Conservation (phyloP, 2,797 vertebrate species). For the Remorina albescens region DNA sequence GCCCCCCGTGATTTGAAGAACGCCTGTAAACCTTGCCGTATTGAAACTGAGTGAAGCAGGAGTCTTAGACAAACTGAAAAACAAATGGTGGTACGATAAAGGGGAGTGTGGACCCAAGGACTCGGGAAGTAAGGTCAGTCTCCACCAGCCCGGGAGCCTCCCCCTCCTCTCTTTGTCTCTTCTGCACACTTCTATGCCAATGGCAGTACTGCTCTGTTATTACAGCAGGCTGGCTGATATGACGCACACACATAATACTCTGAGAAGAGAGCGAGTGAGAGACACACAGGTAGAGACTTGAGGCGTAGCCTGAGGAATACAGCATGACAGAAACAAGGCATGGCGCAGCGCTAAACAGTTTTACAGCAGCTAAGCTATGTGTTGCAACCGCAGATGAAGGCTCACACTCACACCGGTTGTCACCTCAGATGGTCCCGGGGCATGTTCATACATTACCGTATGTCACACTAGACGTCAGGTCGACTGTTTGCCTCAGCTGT, state of each 20-base stretch:
- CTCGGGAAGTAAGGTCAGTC: slow-evolving; percentile 99
- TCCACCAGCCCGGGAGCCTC: slow-evolving; percentile 88
- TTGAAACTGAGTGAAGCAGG: slow-evolving; percentile 99
- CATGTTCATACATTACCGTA: slow-evolving; percentile 47
- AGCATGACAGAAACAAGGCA: slow-evolving; percentile 66
- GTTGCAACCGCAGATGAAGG: slow-evolving; percentile 40
- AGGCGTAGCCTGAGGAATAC: slow-evolving; percentile 60
- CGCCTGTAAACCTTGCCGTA: slow-evolving; percentile 98
- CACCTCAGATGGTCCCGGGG: slow-evolving; percentile 40
- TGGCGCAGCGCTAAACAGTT: slow-evolving; percentile 39
- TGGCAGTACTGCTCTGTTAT: slow-evolving; percentile 73
- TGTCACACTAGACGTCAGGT: slow-evolving; percentile 39
- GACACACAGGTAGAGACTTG: slow-evolving; percentile 56
- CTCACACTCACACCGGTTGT: slow-evolving; percentile 33
- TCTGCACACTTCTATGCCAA: slow-evolving; percentile 83
- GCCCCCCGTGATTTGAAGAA: slow-evolving; percentile 88
- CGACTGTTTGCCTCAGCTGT: slow-evolving; percentile 36
- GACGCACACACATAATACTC: slow-evolving; percentile 41
- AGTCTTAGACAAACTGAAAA: slow-evolving; percentile 99
- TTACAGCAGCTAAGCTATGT: slow-evolving; percentile 49
- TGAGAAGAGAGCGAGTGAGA: slow-evolving; percentile 44
- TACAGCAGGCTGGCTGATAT: slow-evolving; percentile 59
- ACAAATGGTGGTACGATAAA: slow-evolving; percentile 99
- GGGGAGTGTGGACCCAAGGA: slow-evolving; percentile 99
- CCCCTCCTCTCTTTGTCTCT: slow-evolving; percentile 72